Percentiles rank a stretch among this genome's conserved stretches.
Evolutionary conservation across 2,888 invertebrate species (phyloP).

Genomic region (Agapostemon virescens): DNA sequence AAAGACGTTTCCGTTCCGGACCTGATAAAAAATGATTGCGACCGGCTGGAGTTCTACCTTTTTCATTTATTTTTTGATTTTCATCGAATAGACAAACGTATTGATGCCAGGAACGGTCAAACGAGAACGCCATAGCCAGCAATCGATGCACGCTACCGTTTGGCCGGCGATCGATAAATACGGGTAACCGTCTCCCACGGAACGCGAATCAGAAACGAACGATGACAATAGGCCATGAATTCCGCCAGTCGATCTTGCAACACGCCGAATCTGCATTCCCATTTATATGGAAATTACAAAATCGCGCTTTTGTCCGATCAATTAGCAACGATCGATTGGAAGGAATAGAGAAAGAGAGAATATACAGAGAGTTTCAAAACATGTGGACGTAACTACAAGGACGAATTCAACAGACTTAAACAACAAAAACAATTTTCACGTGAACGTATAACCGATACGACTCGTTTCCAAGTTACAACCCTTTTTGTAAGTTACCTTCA

Average conservation of each 20-base stretch:
- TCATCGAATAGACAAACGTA: neutral
- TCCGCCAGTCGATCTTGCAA: constrained; percentile 52
- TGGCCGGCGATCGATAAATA: constrained; percentile 52
- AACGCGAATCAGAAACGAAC: constrained; percentile 50
- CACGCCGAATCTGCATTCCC: constrained; percentile 63
- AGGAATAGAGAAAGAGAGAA: neutral
- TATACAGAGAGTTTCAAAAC: neutral
- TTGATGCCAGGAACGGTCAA: constrained; percentile 16
- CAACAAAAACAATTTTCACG: too few species aligned
- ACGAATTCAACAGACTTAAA: too few species aligned
- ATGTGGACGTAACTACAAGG: too few species aligned
- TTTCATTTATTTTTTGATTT: neutral
- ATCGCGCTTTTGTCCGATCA: constrained; percentile 66
- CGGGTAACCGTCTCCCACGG: constrained; percentile 23
- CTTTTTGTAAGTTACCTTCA: too few species aligned
- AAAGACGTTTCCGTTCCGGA: neutral
- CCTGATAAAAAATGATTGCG: neutral
- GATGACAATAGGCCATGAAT: constrained; percentile 61
- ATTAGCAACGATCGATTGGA: constrained; percentile 54
- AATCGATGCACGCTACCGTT: constrained; percentile 39
- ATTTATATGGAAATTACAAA: constrained; percentile 67
- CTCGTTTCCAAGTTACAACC: too few species aligned
- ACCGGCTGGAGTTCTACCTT: neutral
- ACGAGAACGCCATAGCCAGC: constrained; percentile 32
- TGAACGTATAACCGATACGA: too few species aligned